A percentile compares a stretch with the other conserved stretches of the same genome.
Conservation (phyloP, 1,140 invertebrate species). For the Cyphomyrmex costatus region DNA sequence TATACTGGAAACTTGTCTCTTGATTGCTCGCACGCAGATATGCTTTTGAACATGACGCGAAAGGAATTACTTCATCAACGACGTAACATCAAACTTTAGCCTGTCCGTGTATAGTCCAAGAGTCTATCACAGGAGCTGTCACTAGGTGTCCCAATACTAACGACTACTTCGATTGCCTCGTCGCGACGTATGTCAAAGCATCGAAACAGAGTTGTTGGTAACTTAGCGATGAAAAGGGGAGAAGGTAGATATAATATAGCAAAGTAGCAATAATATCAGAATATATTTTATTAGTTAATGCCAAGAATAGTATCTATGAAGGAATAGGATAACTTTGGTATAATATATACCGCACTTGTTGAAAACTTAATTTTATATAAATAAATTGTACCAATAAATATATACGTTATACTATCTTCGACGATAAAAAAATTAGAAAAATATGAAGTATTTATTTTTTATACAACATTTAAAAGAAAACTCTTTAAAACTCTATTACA, state of each 20-base stretch:
- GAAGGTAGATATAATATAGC: background rate
- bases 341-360: too few relatives aligned
- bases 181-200: constrained; percentile 22
- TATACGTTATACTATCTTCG: too few relatives aligned
- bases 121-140: constrained; percentile 38
- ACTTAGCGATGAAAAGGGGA: background rate
- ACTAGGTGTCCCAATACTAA: constrained; percentile 43
- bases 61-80: constrained; percentile 63
- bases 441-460: too few relatives aligned
- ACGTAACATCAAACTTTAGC: constrained; percentile 59
- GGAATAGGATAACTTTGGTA: too few relatives aligned
- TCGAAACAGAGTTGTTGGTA: constrained; percentile 24
- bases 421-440: too few relatives aligned
- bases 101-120: constrained; percentile 11
- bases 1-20: constrained; percentile 49
- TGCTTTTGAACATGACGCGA: constrained; percentile 53
- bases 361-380: too few relatives aligned
- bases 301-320: background rate
- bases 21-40: constrained; percentile 59
- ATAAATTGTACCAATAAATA: too few relatives aligned
- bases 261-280: background rate
- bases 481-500: too few relatives aligned
- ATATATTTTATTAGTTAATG: background rate
- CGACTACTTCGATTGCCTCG: constrained; percentile 53
- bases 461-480: too few relatives aligned